Evolutionary conservation across 2,797 vertebrate species (phyloP), one percentile per base, ranked within the genome.

Genomic region (Cynodonichthys magdalenae): DNA sequence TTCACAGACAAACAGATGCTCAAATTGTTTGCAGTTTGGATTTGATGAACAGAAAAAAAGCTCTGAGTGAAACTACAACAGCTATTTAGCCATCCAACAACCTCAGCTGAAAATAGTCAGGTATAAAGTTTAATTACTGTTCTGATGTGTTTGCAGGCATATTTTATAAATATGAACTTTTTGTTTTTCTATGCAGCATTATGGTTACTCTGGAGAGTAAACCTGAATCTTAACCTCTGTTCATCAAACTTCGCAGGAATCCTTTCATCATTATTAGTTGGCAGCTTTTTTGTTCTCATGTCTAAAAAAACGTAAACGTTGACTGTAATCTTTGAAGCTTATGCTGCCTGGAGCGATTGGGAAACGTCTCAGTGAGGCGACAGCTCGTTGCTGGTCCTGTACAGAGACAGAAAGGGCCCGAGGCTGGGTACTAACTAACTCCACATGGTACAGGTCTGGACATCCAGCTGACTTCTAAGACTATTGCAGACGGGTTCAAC

Each of bases 381-480:
- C 75, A 56, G 77, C 80, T 88, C 63, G 42, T 36, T 64, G 74
- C 70, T 69, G 79, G 77, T 90, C 67, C 60, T 20, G 59, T 69
- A 71, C 52, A 1, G 76, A 89, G 82, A 70, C 79, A 66, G 73
- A 87, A 63, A 79, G 56, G 70, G 76, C 81, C 81, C 39, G 62
- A 51, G 83, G 81, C 83, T 63, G 45, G 28, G 81, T 73, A 45
- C 81, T 93, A 93, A 93, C 82, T 76, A 79, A 69, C 66, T 90
- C 90, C 92, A 92, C 84, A 90, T 92, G 90, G 55, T 68, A 9
- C 39, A 12, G 71, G 84, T 89, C 74, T 87, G 82, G 85, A 87
- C 83, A 83, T 89, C 89, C 84, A 87, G 79, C 87, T 72, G 79
- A 89, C 81, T 90, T 90, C 79, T 90, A 77, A 87, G 82, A 77